phyloP scores from a whole-genome alignment of 2,888 invertebrate species.

The Spodoptera littoralis region DNA sequence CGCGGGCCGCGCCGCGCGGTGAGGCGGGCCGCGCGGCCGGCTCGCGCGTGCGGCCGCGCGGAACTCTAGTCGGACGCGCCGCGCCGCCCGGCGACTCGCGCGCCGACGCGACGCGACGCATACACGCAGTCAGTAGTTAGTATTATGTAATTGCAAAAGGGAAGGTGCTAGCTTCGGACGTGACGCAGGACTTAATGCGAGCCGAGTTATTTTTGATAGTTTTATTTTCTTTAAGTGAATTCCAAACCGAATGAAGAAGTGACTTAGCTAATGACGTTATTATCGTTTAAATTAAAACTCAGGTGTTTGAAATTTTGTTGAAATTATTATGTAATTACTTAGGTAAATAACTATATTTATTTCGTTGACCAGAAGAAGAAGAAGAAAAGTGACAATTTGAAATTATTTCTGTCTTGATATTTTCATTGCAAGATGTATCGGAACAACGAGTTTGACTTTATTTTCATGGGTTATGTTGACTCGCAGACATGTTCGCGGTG shows the following conservation, averaged over 20 bases:
- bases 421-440: conserved; percentile 77
- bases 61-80: conserved; percentile 60
- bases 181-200: conserved; percentile 87
- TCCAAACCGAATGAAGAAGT: conserved; percentile 83
- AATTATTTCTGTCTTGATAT: conserved; percentile 89
- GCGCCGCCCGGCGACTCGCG: conserved; percentile 69
- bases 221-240: conserved; percentile 88
- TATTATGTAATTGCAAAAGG: conserved; percentile 87
- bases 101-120: conserved; percentile 69
- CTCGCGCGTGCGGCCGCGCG: conserved; percentile 59
- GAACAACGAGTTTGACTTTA: conserved; percentile 77
- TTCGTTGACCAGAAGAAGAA: conserved; percentile 81
- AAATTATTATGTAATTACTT: conserved; percentile 88
- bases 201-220: conserved; percentile 89
- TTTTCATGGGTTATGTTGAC: conserved; percentile 74
- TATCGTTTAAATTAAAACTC: conserved; percentile 81
- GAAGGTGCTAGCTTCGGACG: conserved; percentile 89
- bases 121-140: conserved; percentile 86
- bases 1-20: conserved; percentile 71
- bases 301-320: conserved; percentile 88
- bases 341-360: conserved; percentile 86
- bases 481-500: conserved; percentile 61
- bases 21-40: conserved; percentile 71
- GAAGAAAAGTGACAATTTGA: conserved; percentile 80
- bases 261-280: conserved; percentile 86